Evolutionary conservation across 92 coral and sea anemone species (phyloP), one percentile per base, ranked within the genome.

Genomic region (Chrysogorgia sp.): DNA sequence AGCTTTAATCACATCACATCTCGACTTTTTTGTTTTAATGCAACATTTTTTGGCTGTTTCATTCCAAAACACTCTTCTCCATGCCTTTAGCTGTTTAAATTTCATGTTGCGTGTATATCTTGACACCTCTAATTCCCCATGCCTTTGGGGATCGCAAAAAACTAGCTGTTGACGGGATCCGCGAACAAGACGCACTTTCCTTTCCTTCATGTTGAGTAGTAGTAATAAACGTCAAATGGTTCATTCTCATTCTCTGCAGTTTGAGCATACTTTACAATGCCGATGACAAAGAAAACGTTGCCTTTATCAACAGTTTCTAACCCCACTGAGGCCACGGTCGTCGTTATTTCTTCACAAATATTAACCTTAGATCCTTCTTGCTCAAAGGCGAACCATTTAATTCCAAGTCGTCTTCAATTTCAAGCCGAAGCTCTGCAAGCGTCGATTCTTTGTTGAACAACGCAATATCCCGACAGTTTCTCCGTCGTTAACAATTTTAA

Each of bases 1-100:
- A 21, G 8, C 7, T 56, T 56, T 56, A 21, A 4, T 15, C 26
- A 56, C 31, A 26, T 21, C 17, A 26, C 6, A 21, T 15, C 15
- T 56, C 15, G 62, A 56, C 15, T 56, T 56, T 15, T 21, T 26
- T 21, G 62, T 56, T 56, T 56, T 15, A 8, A 21, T 15, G 62
- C 62, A 56, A 56, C 4, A 15, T 56, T 15, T 56, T 26, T 56
- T 56, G 4, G 62, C 62, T 8, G 4, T 9, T 56, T 56, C 17
- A 56, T 56, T 56, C 62, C 74, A 65, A 41, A 65, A 65, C 74
- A 1, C 23, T 34, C 74, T 65, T 41, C 74, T 65, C 74, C 74
- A 65, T 65, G 2, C 74, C 74, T 24, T 41, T 65, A 15, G 74
- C 74, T 65, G 34, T 24, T 35, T 34, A 20, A 20, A 65, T 34